phyloP scores from a whole-genome alignment of 92 coral and sea anemone species.

The Epizoanthus scotinus region DNA sequence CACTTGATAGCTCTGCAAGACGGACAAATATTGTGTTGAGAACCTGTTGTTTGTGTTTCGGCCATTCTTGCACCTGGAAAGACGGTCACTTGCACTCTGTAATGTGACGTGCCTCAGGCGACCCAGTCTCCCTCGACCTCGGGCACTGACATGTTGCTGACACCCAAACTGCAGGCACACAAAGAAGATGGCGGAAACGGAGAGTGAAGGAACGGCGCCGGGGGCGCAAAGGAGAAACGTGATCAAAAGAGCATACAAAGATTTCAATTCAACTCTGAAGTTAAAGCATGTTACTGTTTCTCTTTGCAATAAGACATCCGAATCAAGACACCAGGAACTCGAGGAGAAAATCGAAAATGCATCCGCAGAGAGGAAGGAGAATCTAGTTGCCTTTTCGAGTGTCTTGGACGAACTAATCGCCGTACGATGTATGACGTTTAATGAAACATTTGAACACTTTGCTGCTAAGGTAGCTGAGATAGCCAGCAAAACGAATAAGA shows the following conservation, averaged over 20 bases:
- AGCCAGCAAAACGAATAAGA: slow-evolving; percentile 45
- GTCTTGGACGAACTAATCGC: slow-evolving; percentile 54
- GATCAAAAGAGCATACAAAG: slow-evolving; percentile 36
- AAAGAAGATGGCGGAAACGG: too few relatives aligned
- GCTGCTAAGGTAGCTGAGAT: slow-evolving; percentile 48
- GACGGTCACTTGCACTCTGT: too few relatives aligned
- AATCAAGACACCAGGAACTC: slow-evolving; percentile 33
- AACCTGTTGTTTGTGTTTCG: too few relatives aligned
- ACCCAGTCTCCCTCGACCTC: too few relatives aligned
- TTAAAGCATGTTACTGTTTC: slow-evolving; percentile 46
- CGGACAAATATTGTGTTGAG: too few relatives aligned
- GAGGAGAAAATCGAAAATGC: slow-evolving; percentile 30
- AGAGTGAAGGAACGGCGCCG: too few relatives aligned
- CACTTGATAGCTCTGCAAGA: too few relatives aligned
- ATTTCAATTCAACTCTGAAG: slow-evolving; percentile 30
- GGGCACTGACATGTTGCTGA: too few relatives aligned
- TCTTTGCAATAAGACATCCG: slow-evolving; percentile 49
- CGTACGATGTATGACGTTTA: slow-evolving; percentile 30
- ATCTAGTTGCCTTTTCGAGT: slow-evolving; percentile 42
- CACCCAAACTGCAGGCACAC: too few relatives aligned
- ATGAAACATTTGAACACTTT: slow-evolving; percentile 52
- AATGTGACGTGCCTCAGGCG: too few relatives aligned
- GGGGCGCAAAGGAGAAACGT: too few relatives aligned
- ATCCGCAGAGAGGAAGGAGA: background rate
- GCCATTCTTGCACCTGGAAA: too few relatives aligned